phyloP scores from a whole-genome alignment of 2,113 vertebrate species.

The Phoenicopterus ruber region DNA sequence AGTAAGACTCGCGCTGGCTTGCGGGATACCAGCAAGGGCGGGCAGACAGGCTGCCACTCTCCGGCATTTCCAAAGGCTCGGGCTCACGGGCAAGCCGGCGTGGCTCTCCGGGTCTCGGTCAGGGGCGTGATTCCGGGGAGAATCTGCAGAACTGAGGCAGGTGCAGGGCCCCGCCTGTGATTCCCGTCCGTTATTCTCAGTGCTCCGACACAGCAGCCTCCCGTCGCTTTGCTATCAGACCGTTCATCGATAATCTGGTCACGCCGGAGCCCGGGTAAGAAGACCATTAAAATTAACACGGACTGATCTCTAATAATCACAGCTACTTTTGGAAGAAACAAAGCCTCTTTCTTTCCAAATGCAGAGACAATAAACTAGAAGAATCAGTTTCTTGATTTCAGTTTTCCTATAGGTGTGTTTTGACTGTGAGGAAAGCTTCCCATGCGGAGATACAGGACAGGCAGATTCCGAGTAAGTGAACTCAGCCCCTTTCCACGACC shows the following conservation, averaged over 20 bases:
- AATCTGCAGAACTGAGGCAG: neutral
- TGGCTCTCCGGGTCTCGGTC: neutral
- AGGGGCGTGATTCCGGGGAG: neutral
- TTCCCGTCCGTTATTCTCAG: neutral
- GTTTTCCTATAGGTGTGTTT: neutral
- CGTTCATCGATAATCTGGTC: neutral
- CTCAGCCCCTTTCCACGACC: neutral
- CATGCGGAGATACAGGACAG: neutral
- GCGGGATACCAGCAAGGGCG: neutral
- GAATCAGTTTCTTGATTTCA: neutral
- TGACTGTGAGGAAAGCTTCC: neutral
- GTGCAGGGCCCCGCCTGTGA: neutral
- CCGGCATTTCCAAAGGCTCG: neutral
- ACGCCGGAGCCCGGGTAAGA: neutral
- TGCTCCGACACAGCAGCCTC: neutral
- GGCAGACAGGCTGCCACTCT: neutral
- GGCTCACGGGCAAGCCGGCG: neutral
- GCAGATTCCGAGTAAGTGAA: neutral
- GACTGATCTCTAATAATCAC: neutral
- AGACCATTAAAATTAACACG: neutral
- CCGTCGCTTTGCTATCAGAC: neutral
- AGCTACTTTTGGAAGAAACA: neutral
- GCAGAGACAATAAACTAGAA: neutral
- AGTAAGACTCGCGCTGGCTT: neutral
- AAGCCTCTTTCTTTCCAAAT: neutral